These are phyloP conservation scores for Tenthredo livida DNA, from an alignment of 2,888 invertebrate species.

Conservation along the genomic window DNA sequence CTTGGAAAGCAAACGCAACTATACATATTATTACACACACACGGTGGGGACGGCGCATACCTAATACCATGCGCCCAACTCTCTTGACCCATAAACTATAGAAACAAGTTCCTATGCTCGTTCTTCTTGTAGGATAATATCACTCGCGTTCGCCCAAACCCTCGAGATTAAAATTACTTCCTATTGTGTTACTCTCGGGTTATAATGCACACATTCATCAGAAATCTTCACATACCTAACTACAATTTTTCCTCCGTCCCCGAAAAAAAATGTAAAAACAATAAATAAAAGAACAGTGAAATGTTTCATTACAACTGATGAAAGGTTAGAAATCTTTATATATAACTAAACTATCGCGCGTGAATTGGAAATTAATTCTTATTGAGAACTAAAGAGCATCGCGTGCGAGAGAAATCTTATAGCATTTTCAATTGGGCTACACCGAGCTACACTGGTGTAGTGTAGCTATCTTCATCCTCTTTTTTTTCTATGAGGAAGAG, in stretches of 20 bases:
- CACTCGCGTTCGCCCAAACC: background rate
- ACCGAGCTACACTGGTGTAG: too few species aligned
- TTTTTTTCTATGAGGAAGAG: too few species aligned
- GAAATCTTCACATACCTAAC: background rate
- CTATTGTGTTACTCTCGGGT: background rate
- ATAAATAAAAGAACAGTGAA: background rate
- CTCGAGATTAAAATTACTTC: slow-evolving; percentile 23
- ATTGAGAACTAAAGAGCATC: background rate
- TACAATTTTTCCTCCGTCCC: background rate
- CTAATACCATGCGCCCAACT: slow-evolving; percentile 49
- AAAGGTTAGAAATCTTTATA: background rate
- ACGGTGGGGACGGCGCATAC: slow-evolving; percentile 18
- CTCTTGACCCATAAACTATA: slow-evolving; percentile 71
- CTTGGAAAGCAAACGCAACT: slow-evolving; percentile 28
- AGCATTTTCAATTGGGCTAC: too few species aligned
- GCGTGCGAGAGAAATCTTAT: background rate
- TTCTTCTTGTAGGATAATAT: background rate
- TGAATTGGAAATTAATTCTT: background rate
- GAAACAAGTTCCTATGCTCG: slow-evolving; percentile 66
- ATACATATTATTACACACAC: background rate
- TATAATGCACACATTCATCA: background rate
- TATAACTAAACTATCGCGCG: background rate
- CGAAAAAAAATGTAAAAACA: background rate
- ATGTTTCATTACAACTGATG: background rate
- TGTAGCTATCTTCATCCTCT: too few species aligned